Percentiles rank a stretch among this genome's conserved stretches.
These are phyloP conservation scores for Chrysochloris asiatica DNA, from an alignment of 2,113 vertebrate genomes.

Conservation along the genomic window DNA sequence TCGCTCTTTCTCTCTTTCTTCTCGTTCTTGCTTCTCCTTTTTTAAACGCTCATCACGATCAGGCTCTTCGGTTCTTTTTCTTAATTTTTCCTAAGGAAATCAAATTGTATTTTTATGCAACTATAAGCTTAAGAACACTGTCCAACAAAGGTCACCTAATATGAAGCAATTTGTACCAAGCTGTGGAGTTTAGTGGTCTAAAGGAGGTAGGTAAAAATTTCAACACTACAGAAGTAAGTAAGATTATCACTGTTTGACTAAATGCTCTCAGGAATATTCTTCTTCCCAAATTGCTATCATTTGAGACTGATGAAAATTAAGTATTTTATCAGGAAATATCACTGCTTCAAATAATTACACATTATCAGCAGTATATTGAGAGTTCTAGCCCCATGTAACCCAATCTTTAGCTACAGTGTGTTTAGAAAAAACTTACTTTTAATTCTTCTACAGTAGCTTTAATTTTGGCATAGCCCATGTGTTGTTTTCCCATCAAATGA, in stretches of 20 bases:
- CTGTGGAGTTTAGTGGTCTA: neutral
- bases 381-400: too few species aligned
- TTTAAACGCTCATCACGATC: constrained; percentile 92
- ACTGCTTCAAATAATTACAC: constrained; percentile 10
- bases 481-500: constrained; percentile 99
- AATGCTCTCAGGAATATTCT: constrained; percentile 1
- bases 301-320: neutral
- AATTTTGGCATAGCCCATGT: constrained; percentile 99
- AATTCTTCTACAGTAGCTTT: constrained; percentile 99
- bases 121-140: neutral
- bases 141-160: neutral
- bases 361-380: constrained; percentile 31
- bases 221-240: neutral
- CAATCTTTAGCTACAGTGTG: neutral
- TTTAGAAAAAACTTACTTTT: constrained; percentile 88
- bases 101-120: constrained; percentile 32
- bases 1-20: constrained; percentile 88
- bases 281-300: constrained; percentile 2
- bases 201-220: constrained; percentile 1
- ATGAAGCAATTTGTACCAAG: neutral
- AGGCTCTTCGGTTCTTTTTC: constrained; percentile 92
- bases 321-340: neutral
- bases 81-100: constrained; percentile 87
- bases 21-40: constrained; percentile 89
- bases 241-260: neutral